Base-by-base conservation (phyloP, 2,888 invertebrate genomes). In the Tupiocoris notatus region DNA sequence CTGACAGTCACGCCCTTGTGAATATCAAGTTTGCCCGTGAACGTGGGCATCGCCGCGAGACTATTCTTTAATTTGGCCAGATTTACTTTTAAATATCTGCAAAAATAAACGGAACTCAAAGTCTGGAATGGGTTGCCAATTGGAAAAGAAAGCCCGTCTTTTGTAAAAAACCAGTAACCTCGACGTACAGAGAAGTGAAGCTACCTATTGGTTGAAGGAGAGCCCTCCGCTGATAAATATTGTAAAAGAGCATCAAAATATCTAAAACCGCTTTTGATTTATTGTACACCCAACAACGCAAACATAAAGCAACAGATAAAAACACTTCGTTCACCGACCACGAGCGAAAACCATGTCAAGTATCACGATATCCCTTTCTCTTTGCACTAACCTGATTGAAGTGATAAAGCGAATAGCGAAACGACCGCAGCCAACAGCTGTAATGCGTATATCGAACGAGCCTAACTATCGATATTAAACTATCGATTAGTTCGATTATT, bases 1-100 rank as follows among this genome's bases (percentile, higher is more conserved):
- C 90, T 87, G 0, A 94, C 87, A n/a, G 90, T 90, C 3, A 94
- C 84, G 0, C 93, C 94, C 82, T 89, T 88, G 80, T 90, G 93
- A 80, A 89, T 87, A 83, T 94, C 93, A 62, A 76, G 65, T 3
- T 63, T 78, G 1, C 82, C 82, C 18, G 67, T 22, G 63, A 82
- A 82, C 39, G 76, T 76, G 21, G 54, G 20, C 21, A 54, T 54
- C n/a, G 70, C 58, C 20, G 61, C 23, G 17, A 73, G n/a, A 9
- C 57, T 22, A 20, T 73, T 62, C 62, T 63, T 61, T 25, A 73
- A 61, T 62, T 73, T 73, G 20, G 73, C 22, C 63, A 73, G 62
- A 63, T 62, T 73, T 21, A 20, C 21, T 63, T 61, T 62, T 7
- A 73, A 20, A 21, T 73, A 73, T 21, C 73, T 73, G 63, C 24